Conservation (phyloP, 2,888 invertebrate species). For the Drosophila percnosoma region DNA sequence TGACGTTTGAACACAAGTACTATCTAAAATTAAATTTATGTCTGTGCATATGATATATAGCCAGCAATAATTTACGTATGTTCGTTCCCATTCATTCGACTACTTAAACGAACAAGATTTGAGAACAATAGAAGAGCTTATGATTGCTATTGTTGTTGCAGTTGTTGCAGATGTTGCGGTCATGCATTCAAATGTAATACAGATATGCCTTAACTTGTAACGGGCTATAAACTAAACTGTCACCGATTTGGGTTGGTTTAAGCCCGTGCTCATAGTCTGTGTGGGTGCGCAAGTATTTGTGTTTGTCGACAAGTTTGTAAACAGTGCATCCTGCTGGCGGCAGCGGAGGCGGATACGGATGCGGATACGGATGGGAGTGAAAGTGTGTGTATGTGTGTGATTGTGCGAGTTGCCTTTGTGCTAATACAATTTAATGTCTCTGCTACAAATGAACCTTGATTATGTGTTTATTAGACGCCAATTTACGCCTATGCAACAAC, state of each 20-base stretch:
- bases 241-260: constrained; percentile 41
- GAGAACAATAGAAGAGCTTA: constrained; percentile 36
- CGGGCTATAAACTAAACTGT: constrained; percentile 70
- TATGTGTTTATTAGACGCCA: constrained; percentile 74
- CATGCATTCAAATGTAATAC: constrained; percentile 51
- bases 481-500: constrained; percentile 47
- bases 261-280: neutral
- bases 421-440: constrained; percentile 66
- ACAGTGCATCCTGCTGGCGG: constrained; percentile 7
- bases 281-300: constrained; percentile 21
- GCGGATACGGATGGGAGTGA: constrained; percentile 7
- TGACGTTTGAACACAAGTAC: neutral
- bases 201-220: constrained; percentile 53
- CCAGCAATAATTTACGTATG: neutral
- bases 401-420: constrained; percentile 36
- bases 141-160: constrained; percentile 15
- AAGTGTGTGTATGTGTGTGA: neutral
- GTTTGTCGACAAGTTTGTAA: constrained; percentile 60
- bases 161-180: constrained; percentile 15
- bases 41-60: neutral
- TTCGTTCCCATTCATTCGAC: constrained; percentile 9
- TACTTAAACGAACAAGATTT: constrained; percentile 25
- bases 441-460: constrained; percentile 67
- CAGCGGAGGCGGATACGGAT: neutral
- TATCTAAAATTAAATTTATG: constrained; percentile 4